Conservation (phyloP, 2,888 invertebrate genomes). For the Drosophila lacicola region DNA sequence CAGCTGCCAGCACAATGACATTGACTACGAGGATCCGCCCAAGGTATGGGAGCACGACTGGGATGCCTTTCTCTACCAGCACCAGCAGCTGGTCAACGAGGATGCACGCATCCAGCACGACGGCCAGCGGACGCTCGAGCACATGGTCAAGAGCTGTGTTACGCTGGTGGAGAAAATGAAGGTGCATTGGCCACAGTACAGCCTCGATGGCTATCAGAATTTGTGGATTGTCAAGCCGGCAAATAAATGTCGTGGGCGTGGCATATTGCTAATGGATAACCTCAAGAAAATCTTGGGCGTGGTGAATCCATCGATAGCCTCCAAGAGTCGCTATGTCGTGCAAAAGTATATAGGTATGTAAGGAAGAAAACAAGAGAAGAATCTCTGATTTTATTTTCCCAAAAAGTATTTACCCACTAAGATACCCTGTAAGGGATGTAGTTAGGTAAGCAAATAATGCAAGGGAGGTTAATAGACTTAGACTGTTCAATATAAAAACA, state of each 20-base stretch:
- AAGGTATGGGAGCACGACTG: constrained; percentile 94
- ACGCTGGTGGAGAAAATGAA: constrained; percentile 89
- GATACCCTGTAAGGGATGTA: neutral
- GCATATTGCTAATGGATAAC: constrained; percentile 94
- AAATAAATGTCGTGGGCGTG: constrained; percentile 95
- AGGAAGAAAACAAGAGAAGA: neutral
- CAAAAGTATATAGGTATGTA: constrained; percentile 96
- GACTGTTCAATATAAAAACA: too few species aligned
- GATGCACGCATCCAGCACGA: constrained; percentile 86
- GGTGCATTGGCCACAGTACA: constrained; percentile 92
- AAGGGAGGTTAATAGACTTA: too few species aligned
- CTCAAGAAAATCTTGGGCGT: constrained; percentile 93
- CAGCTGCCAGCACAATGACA: constrained; percentile 90
- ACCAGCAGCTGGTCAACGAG: constrained; percentile 89
- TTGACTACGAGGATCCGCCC: constrained; percentile 87
- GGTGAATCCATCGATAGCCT: constrained; percentile 88
- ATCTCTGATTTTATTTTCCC: too few species aligned
- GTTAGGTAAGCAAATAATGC: too few species aligned
- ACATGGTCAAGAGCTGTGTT: constrained; percentile 85
- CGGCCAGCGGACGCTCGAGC: constrained; percentile 74
- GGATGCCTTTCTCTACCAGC: constrained; percentile 92
- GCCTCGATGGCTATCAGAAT: constrained; percentile 93
- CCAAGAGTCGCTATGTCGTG: constrained; percentile 93
- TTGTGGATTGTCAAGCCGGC: constrained; percentile 98
- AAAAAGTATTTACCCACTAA: neutral